Evolutionary conservation across 1,140 invertebrate genomes (phyloP).

Genomic region (Nebria ingens): DNA sequence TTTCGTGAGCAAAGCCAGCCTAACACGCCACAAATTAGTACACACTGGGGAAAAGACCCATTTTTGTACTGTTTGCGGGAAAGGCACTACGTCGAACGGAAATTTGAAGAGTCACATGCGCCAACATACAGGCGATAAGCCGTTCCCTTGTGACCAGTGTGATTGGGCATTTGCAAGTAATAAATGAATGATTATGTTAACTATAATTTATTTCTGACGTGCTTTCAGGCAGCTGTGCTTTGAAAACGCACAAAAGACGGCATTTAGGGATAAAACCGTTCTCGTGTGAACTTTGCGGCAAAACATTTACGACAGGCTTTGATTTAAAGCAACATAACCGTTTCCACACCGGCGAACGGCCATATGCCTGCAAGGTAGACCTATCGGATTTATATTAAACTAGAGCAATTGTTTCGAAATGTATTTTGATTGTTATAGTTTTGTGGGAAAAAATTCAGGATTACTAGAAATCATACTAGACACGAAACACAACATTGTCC

Average conservation of each 20-base stretch:
- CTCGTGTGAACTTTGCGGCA: background rate
- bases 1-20: no score
- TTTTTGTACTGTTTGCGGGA: conserved; percentile 11
- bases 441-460: background rate
- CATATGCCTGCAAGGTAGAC: background rate
- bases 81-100: background rate
- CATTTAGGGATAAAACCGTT: background rate
- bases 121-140: conserved; percentile 1
- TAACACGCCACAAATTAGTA: background rate
- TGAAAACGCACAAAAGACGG: background rate
- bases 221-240: no score
- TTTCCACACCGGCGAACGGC: background rate
- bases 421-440: no score
- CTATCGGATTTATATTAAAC: background rate
- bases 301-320: background rate
- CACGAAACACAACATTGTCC: no score
- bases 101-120: conserved; percentile 12
- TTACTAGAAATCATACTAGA: no score
- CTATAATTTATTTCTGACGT: no score
- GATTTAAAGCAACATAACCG: background rate
- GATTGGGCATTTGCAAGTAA: no score
- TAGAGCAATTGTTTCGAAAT: background rate
- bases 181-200: background rate
- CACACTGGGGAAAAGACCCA: conserved; percentile 9
- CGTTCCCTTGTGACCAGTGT: conserved; percentile 15